phyloP scores from a whole-genome alignment of 1,140 invertebrate species.

The Drosophila gunungcola region DNA sequence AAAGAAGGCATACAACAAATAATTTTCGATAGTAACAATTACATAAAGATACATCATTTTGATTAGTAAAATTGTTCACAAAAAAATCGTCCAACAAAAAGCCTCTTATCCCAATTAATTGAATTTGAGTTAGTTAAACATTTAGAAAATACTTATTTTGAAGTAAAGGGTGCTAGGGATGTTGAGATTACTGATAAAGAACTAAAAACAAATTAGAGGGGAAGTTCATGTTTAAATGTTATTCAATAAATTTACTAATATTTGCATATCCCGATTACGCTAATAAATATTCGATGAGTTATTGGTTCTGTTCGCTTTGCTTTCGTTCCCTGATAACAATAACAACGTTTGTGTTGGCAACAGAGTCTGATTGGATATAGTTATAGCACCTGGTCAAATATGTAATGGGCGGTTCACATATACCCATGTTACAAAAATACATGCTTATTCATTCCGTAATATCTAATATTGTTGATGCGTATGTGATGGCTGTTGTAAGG shows the following conservation, averaged over 20 bases:
- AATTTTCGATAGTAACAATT: constrained; percentile 56
- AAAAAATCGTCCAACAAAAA: constrained; percentile 15
- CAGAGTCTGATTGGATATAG: constrained; percentile 12
- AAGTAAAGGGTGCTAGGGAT: background rate
- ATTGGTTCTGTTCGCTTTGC: constrained; percentile 8
- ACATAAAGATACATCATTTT: constrained; percentile 19
- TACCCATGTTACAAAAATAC: constrained; percentile 25
- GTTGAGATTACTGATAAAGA: constrained; percentile 9
- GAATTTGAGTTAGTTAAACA: background rate
- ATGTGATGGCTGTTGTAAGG: constrained; percentile 27
- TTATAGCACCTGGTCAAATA: constrained; percentile 50
- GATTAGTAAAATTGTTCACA: constrained; percentile 22
- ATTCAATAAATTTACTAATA: background rate
- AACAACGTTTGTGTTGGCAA: constrained; percentile 2
- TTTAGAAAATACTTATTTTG: constrained; percentile 2
- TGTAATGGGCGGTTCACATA: constrained; percentile 1
- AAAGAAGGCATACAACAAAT: constrained; percentile 28
- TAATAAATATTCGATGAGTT: constrained; percentile 27
- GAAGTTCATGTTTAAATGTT: background rate
- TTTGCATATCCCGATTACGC: background rate
- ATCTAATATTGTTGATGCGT: constrained; percentile 19
- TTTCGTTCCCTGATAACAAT: constrained; percentile 10
- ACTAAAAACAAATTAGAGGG: background rate
- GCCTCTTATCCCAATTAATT: constrained; percentile 26
- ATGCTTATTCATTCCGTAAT: constrained; percentile 22